Conservation (phyloP, 2,113 vertebrate species). For the Saiga tatarica region DNA sequence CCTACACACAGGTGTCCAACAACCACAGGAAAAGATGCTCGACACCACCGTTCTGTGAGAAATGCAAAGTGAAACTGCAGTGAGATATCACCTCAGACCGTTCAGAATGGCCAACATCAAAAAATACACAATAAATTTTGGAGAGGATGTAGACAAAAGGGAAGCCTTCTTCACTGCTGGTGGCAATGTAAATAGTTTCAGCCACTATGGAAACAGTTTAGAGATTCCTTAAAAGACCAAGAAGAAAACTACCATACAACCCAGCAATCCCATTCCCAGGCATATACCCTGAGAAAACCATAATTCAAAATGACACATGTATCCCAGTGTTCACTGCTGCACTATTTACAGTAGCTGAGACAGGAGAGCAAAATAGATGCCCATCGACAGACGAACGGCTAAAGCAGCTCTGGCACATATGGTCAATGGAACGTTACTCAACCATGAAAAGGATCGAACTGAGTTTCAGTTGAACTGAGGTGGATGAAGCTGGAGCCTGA, state of each 20-base stretch:
- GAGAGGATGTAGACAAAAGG: too few relatives aligned
- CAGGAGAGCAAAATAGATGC: neutral
- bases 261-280: too few relatives aligned
- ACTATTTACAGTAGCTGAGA: neutral
- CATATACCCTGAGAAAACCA: too few relatives aligned
- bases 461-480: neutral
- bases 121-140: too few relatives aligned
- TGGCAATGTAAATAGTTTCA: too few relatives aligned
- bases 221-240: too few relatives aligned
- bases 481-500: neutral
- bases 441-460: neutral
- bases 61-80: accelerated
- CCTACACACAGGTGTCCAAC: neutral
- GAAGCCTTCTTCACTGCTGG: too few relatives aligned
- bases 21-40: neutral
- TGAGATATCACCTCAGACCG: accelerated
- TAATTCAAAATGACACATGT: neutral
- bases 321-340: neutral
- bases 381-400: neutral
- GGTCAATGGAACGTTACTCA: neutral
- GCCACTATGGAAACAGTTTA: too few relatives aligned
- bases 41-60: neutral
- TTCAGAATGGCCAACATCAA: neutral
- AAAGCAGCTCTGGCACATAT: neutral
- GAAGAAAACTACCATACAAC: too few relatives aligned